Evolutionary conservation across 1,140 invertebrate species (phyloP).

Genomic region (Drosophila nikananu): DNA sequence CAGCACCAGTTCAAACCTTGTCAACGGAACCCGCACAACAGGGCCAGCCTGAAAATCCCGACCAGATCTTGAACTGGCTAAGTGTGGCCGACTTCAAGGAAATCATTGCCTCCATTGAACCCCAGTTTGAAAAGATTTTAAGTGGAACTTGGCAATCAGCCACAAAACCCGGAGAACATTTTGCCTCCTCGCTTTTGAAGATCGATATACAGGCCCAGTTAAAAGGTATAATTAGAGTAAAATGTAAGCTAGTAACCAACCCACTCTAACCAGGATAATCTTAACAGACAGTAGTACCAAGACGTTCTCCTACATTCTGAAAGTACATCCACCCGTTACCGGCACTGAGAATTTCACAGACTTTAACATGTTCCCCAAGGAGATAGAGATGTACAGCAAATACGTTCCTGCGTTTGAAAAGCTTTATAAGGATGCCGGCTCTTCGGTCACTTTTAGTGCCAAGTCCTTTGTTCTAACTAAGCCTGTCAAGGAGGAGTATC

Average conservation of each 20-base stretch:
- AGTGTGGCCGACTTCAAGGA: conserved; percentile 41
- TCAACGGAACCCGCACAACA: neutral
- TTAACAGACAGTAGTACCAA: conserved; percentile 32
- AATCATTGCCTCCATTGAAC: conserved; percentile 32
- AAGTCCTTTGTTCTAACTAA: conserved; percentile 34
- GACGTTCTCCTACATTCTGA: conserved; percentile 46
- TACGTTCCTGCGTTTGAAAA: conserved; percentile 48
- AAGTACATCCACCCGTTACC: conserved; percentile 7
- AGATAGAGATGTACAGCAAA: conserved; percentile 40
- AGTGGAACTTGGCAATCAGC: conserved; percentile 23
- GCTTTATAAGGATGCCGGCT: conserved; percentile 40
- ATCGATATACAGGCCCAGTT: conserved; percentile 41
- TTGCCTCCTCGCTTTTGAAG: conserved; percentile 29
- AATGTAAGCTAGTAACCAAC: neutral
- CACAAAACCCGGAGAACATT: conserved; percentile 57
- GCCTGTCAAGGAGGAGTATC: conserved; percentile 26
- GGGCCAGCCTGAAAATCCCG: neutral
- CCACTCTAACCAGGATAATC: neutral
- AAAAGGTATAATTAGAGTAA: conserved; percentile 30
- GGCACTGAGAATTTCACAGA: conserved; percentile 13
- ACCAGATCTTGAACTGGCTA: conserved; percentile 35
- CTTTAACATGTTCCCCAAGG: conserved; percentile 51
- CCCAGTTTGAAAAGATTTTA: conserved; percentile 50
- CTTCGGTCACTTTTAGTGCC: conserved; percentile 38
- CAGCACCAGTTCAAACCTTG: neutral